phyloP scores from a whole-genome alignment of 2,797 vertebrate species.

The Falco novaeseelandiae region DNA sequence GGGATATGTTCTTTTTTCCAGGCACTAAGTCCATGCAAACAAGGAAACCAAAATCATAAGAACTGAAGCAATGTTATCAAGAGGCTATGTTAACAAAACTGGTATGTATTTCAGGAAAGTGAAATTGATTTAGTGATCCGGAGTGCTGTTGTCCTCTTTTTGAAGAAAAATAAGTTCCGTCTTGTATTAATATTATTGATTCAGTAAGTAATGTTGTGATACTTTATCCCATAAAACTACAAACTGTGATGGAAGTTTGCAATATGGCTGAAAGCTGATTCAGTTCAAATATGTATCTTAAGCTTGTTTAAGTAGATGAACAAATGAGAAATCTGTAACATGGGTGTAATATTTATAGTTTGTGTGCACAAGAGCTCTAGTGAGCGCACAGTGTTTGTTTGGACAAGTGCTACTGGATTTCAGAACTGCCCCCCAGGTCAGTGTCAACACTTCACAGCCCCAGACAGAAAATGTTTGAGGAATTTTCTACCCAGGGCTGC shows the following conservation, averaged over 20 bases:
- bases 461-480: neutral
- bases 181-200: neutral
- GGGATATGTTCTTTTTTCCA: neutral
- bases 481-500: neutral
- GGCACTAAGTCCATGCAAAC: neutral
- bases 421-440: slow-evolving; percentile 55
- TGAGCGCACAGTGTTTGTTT: slow-evolving; percentile 62
- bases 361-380: slow-evolving; percentile 52
- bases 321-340: slow-evolving; percentile 33
- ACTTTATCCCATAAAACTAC: neutral
- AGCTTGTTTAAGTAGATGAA: slow-evolving; percentile 17
- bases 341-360: neutral
- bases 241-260: neutral
- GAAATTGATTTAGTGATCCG: neutral
- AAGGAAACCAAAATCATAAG: neutral
- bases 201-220: neutral
- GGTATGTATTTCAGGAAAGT: neutral
- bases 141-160: neutral
- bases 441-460: neutral
- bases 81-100: neutral
- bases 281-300: neutral
- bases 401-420: slow-evolving; percentile 70
- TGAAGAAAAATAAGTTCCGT: neutral
- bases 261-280: neutral
- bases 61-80: neutral